phyloP scores from a whole-genome alignment of 2,797 vertebrate genomes.

The Lerista edwardsae region DNA sequence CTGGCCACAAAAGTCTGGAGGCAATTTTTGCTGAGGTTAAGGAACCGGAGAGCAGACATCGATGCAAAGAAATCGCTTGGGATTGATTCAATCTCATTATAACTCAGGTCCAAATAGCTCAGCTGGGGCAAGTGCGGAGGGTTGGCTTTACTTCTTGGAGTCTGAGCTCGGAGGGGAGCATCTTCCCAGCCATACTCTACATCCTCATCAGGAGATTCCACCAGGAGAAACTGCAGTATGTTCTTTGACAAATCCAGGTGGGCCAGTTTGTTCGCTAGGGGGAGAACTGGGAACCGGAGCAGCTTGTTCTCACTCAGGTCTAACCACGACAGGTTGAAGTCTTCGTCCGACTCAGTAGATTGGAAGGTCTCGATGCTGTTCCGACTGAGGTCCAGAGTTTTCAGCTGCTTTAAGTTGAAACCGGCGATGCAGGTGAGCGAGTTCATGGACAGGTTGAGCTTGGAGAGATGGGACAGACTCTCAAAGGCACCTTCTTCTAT shows the following conservation, averaged over 20 bases:
- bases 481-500: constrained; percentile 95
- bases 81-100: constrained; percentile 87
- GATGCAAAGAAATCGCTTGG: constrained; percentile 81
- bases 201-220: constrained; percentile 64
- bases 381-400: constrained; percentile 88
- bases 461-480: constrained; percentile 78
- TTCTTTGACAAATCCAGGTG: constrained; percentile 90
- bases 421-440: constrained; percentile 93
- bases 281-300: constrained; percentile 85
- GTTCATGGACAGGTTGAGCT: constrained; percentile 92
- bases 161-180: constrained; percentile 46
- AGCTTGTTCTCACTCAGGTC: constrained; percentile 94
- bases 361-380: constrained; percentile 93
- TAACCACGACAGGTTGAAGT: constrained; percentile 81
- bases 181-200: constrained; percentile 61
- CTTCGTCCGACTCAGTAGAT: constrained; percentile 58
- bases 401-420: constrained; percentile 88
- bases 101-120: constrained; percentile 89
- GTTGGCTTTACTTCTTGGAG: constrained; percentile 57
- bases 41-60: constrained; percentile 81
- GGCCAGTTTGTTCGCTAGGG: constrained; percentile 79
- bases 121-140: constrained; percentile 72
- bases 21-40: constrained; percentile 94
- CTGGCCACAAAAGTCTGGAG: constrained; percentile 77
- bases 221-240: constrained; percentile 77